Conservation (phyloP, 2,797 vertebrate genomes). For the Microcaecilia unicolor region DNA sequence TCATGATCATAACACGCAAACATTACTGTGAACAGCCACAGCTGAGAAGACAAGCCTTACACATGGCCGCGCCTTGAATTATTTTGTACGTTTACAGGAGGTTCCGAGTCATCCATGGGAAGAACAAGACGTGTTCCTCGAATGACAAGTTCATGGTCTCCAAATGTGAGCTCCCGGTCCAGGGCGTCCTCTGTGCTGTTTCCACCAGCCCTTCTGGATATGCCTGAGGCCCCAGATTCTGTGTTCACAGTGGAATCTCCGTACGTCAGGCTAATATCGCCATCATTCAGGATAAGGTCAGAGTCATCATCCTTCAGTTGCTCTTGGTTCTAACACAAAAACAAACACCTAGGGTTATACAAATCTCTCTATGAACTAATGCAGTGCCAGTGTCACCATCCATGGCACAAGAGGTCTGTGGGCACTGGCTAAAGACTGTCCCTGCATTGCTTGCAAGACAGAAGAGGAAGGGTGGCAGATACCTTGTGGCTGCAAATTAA, state of each 20-base stretch:
- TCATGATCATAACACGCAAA: slow-evolving; percentile 51
- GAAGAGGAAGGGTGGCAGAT: too few species aligned
- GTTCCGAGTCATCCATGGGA: slow-evolving; percentile 91
- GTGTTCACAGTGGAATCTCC: slow-evolving; percentile 82
- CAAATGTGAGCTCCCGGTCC: slow-evolving; percentile 75
- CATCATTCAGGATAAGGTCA: slow-evolving; percentile 87
- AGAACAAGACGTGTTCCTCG: slow-evolving; percentile 87
- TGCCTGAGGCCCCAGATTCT: slow-evolving; percentile 48
- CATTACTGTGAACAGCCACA: slow-evolving; percentile 37
- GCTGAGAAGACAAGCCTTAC: slow-evolving; percentile 36
- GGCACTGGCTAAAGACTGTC: too few species aligned
- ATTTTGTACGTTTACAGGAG: slow-evolving; percentile 65
- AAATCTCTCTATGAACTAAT: not conserved
- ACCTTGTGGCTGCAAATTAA: too few species aligned
- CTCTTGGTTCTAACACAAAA: slow-evolving; percentile 70
- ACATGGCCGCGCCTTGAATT: slow-evolving; percentile 52
- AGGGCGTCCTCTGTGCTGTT: slow-evolving; percentile 66
- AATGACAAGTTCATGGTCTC: slow-evolving; percentile 86
- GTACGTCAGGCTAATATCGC: slow-evolving; percentile 83
- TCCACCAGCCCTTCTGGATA: slow-evolving; percentile 39
- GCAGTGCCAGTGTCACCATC: too few species aligned
- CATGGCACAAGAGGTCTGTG: too few species aligned
- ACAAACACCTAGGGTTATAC: not conserved
- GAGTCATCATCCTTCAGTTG: slow-evolving; percentile 92
- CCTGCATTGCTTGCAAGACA: too few species aligned